Base-by-base conservation (phyloP, 2,797 vertebrate species). In the Enteromius treurensis region DNA sequence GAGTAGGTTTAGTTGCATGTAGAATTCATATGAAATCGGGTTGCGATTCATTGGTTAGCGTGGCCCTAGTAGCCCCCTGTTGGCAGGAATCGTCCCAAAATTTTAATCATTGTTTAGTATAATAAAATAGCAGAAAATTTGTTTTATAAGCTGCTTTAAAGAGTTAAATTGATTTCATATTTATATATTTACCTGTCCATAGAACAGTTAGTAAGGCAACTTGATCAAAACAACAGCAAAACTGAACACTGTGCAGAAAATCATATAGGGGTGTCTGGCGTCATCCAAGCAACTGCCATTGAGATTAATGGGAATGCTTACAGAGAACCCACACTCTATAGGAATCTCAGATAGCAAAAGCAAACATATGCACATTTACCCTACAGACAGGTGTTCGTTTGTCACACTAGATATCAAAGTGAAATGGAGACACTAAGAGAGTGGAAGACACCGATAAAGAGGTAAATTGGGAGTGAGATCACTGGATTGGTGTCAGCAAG, bases 401-500 rank as follows among this genome's bases (percentile, higher is more conserved):
- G 83, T 77, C 79, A 84, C 60, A 80, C 69, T 14, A 79, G 75
- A 45, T 62, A 37, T 82, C 55, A 73, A 84, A 77, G 82, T 53
- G 58, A 77, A 69, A 77, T 49, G 49, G 53, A 71, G 51, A 73
- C 21, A 73, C 55, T 69, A 45, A 62, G 68, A 77, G 37, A 51
- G 55, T 80, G 45, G 51, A 60, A 62, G 14, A 37, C 45, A 71
- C 37, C 14, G 17, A 73, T 60, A n/a, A 53, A 77, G 64, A 81
- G 45, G 40, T 42, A 55, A 47, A 80, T 13, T 64, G 26, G 19
- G 55, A 37, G 62, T 47, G 76, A 65, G 55, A 87, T 45, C 29
- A 88, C 19, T 60, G 29, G 81, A 79, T 78, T 88, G 88, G 84
- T 88, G 88, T 90, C 78, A 88, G 86, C 15, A 49, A 73, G 47